Evolutionary conservation across 2,797 vertebrate genomes (phyloP).

Genomic region (Syncerus caffer): DNA sequence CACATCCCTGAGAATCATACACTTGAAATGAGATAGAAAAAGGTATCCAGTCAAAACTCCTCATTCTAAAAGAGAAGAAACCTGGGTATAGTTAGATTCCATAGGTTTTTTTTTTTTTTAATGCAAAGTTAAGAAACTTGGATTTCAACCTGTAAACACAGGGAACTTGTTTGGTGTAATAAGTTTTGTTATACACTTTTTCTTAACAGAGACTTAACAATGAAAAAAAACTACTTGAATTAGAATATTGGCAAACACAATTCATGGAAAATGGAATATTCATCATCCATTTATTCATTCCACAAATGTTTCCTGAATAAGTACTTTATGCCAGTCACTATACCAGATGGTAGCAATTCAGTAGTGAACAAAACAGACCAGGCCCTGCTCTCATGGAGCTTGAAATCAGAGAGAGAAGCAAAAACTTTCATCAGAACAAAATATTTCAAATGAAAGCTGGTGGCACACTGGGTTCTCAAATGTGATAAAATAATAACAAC

Average conservation of each 20-base stretch:
- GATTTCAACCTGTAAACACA: neutral
- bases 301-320: constrained; percentile 26
- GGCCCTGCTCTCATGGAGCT: neutral
- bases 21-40: neutral
- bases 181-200: neutral
- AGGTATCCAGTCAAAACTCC: neutral
- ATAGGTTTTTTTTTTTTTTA: neutral
- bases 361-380: neutral
- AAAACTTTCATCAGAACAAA: constrained; percentile 11
- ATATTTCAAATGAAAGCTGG: neutral
- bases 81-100: neutral
- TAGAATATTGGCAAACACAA: constrained; percentile 15
- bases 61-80: neutral
- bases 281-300: neutral
- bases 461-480: neutral
- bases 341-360: neutral
- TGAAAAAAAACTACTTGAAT: neutral
- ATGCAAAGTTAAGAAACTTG: constrained; percentile 26
- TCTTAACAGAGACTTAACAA: neutral
- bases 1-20: neutral
- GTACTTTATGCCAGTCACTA: neutral
- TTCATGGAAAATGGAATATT: neutral
- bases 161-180: neutral
- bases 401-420: neutral
- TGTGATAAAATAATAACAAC: neutral